Percentiles rank a stretch among this genome's conserved stretches.
Evolutionary conservation across 2,797 vertebrate species (phyloP).

Genomic region (Danio jaintianensis): DNA sequence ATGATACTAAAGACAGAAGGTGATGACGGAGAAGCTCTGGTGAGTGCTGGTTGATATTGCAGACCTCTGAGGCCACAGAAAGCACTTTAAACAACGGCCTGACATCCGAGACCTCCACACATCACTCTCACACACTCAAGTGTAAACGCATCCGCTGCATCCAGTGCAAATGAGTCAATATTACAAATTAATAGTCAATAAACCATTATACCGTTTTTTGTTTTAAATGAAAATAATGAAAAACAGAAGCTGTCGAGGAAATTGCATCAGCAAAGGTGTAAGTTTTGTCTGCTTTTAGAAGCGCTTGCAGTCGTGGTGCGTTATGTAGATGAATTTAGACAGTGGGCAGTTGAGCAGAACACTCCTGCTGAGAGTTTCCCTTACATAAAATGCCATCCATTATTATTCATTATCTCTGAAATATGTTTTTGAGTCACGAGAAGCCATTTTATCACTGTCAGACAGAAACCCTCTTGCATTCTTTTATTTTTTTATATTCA

Average conservation of each 20-base stretch:
- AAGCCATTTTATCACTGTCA: constrained; percentile 42
- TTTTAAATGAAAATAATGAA: too few species aligned
- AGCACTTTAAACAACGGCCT: constrained; percentile 62
- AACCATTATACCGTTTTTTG: too few species aligned
- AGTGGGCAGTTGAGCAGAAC: neutral
- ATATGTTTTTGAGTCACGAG: constrained; percentile 42
- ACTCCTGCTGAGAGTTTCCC: constrained; percentile 25
- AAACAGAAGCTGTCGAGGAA: neutral
- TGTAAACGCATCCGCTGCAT: neutral
- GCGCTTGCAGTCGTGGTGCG: neutral
- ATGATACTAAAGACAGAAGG: constrained; percentile 26
- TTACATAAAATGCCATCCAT: constrained; percentile 43
- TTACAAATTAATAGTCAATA: neutral
- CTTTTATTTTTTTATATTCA: constrained; percentile 40
- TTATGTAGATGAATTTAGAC: constrained; percentile 26
- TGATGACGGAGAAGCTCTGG: constrained; percentile 31
- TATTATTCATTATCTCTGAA: constrained; percentile 40
- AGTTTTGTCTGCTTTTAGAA: neutral
- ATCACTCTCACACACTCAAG: constrained; percentile 26
- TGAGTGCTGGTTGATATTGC: constrained; percentile 61
- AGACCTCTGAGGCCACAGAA: constrained; percentile 60
- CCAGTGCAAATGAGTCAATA: neutral
- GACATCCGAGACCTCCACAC: constrained; percentile 50
- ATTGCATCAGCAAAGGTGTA: neutral
- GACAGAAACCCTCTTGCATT: constrained; percentile 17